phyloP scores from a whole-genome alignment of 2,888 invertebrate species.

The Drosophila neoperkinsi region DNA sequence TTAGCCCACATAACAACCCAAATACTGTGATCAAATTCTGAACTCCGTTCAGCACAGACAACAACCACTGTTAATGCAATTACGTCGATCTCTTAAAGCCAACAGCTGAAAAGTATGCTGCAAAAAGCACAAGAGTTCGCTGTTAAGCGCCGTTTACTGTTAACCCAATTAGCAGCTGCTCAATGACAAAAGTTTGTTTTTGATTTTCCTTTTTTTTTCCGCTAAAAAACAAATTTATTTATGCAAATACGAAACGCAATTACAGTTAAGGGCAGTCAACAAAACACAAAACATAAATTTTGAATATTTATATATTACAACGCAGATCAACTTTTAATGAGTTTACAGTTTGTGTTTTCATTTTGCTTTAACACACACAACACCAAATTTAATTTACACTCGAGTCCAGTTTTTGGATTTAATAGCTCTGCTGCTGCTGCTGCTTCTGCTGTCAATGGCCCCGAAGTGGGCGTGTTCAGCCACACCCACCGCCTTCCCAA shows the following conservation, averaged over 20 bases:
- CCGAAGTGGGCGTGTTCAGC: conserved; percentile 33
- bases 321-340: conserved; percentile 73
- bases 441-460: conserved; percentile 55
- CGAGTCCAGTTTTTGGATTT: conserved; percentile 51
- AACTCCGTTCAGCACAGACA: not conserved
- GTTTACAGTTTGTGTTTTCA: conserved; percentile 42
- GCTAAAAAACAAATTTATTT: conserved; percentile 26
- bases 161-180: conserved; percentile 29
- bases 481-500: not conserved
- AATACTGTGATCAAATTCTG: not conserved
- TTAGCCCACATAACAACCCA: no score
- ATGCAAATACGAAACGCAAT: conserved; percentile 57
- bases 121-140: conserved; percentile 1
- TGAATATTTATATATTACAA: conserved; percentile 50
- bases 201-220: not conserved
- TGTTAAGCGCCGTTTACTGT: conserved; percentile 10
- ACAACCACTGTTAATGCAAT: not conserved
- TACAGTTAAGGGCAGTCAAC: conserved; percentile 30
- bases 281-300: conserved; percentile 56
- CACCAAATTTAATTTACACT: conserved; percentile 70
- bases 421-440: conserved; percentile 31
- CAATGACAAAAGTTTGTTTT: conserved; percentile 18
- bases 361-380: conserved; percentile 35
- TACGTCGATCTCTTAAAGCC: conserved; percentile 7
- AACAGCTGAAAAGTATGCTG: conserved; percentile 39